Evolutionary conservation across 2,797 vertebrate genomes (phyloP), one percentile per base, ranked within the genome.

Genomic region (Neomorphus geoffroyi): DNA sequence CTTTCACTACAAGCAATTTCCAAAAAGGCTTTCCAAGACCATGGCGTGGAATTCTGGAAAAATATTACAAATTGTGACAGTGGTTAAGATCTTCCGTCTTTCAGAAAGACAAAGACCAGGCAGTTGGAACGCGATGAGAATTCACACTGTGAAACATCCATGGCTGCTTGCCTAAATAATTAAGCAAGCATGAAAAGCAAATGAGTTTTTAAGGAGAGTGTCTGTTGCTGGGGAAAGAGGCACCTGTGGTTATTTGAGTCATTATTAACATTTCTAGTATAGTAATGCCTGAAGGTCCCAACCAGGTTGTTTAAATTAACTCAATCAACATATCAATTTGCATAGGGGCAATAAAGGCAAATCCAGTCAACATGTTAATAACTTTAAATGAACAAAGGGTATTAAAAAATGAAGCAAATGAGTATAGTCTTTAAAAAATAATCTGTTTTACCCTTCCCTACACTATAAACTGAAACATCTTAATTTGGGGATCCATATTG

Each of bases 121-220:
- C 90, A 92, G 69, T 95, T 91, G 93, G 95, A 96, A 90, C 35
- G 3, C 3, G 0, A 86, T 79, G 93, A 81, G 90, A 95, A 97
- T 91, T 92, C 91, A 91, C 90, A 96, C 93, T 94, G 93, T 86
- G 93, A 93, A 96, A 94, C 90, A 94, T 92, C 94, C 90, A 91
- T 94, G 94, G 96, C 95, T 96, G 94, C 94, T 86, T 95, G 96
- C 94, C 94, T 96, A 96, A 97, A 96, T 95, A 97, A 97, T 93
- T 96, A 96, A 97, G 90, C 87, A 95, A 96, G 94, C 95, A 96
- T 96, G 92, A 96, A 96, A 97, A 97, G 94, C 95, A 96, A 97
- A 95, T 94, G 94, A 94, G 94, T 95, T 96, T 96, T 96, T 97
- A 97, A 97, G 89, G 94, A 97, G 90, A 94, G 70, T 94, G 95